Conservation (phyloP, 2,797 vertebrate species). For the Monodelphis domestica region DNA sequence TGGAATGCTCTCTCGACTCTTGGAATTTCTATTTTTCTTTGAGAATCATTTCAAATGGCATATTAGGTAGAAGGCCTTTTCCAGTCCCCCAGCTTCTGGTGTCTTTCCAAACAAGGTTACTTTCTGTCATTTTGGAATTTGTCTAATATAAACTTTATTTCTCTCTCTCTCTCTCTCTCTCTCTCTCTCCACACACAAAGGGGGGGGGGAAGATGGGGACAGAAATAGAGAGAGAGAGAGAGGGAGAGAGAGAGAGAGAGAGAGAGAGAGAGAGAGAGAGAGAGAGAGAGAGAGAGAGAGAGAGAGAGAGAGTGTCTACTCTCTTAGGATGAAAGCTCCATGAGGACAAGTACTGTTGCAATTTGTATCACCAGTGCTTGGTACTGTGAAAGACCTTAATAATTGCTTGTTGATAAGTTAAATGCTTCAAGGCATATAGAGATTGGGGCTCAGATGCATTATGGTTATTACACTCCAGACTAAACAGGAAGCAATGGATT, state of each 20-base stretch:
- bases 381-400: not conserved
- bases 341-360: not conserved
- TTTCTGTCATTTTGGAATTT: not conserved
- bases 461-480: constrained; percentile 33
- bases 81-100: not conserved
- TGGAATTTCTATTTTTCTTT: not conserved
- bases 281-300: too few relatives aligned
- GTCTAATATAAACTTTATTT: too few relatives aligned
- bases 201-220: too few relatives aligned
- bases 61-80: not conserved
- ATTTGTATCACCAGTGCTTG: not conserved
- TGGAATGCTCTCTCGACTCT: not conserved
- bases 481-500: constrained; percentile 31
- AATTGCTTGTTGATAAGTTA: not conserved
- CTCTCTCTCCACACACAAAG: too few relatives aligned
- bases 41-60: not conserved
- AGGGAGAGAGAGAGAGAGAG: too few relatives aligned
- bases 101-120: not conserved
- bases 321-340: not conserved
- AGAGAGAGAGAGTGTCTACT: too few relatives aligned
- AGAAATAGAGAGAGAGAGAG: too few relatives aligned
- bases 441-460: constrained; percentile 10
- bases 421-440: not conserved
- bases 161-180: too few relatives aligned
- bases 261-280: too few relatives aligned